phyloP scores from a whole-genome alignment of 2,888 invertebrate species.

The Neuroscelio doddi region DNA sequence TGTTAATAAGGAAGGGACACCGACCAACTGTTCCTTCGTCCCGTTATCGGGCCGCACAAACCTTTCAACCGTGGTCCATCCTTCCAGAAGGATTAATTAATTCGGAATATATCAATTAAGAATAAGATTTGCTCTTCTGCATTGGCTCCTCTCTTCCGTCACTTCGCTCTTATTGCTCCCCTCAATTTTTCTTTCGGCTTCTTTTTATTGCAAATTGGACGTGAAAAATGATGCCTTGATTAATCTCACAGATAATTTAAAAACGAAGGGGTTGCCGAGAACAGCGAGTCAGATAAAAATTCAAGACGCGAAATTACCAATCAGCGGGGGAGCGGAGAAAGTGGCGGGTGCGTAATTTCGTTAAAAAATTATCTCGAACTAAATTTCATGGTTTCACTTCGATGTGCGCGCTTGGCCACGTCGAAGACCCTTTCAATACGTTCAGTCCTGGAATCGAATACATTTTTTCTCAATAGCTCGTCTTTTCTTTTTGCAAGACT shows the following conservation, averaged over 20 bases:
- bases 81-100: conserved; percentile 70
- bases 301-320: conserved; percentile 73
- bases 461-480: conserved; percentile 27
- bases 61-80: conserved; percentile 49
- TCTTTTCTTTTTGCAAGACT: conserved; percentile 18
- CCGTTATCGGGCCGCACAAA: conserved; percentile 47
- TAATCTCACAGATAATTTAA: conserved; percentile 73
- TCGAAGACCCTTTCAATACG: conserved; percentile 27
- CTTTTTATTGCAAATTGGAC: conserved; percentile 72
- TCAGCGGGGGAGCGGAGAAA: conserved; percentile 61
- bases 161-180: conserved; percentile 11
- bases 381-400: conserved; percentile 62
- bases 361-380: conserved; percentile 70
- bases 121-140: conserved; percentile 70
- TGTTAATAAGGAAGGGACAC: conserved; percentile 70
- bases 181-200: conserved; percentile 46
- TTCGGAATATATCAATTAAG: conserved; percentile 73
- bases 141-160: conserved; percentile 43
- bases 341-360: conserved; percentile 65
- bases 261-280: conserved; percentile 63
- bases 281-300: conserved; percentile 67
- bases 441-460: conserved; percentile 18
- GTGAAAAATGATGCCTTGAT: conserved; percentile 73
- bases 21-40: conserved; percentile 51
- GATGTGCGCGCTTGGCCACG: conserved; percentile 8